Evolutionary conservation across 1,140 invertebrate genomes (phyloP).

Genomic region (Harpegnathos saltator): DNA sequence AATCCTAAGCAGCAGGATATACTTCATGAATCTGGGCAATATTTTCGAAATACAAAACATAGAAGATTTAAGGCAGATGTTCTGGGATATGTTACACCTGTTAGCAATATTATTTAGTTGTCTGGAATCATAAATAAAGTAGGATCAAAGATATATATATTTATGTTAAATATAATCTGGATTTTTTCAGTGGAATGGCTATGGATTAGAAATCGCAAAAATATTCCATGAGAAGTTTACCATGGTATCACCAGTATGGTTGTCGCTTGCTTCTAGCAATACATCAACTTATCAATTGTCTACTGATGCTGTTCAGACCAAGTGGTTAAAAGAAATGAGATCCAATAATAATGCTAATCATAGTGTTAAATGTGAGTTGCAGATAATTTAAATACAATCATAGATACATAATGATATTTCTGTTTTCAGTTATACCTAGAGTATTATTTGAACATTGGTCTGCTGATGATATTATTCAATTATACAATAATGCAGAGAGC

Average conservation of each 20-base stretch:
- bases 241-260: slow-evolving; percentile 97
- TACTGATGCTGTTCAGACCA: slow-evolving; percentile 92
- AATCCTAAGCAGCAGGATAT: slow-evolving; percentile 90
- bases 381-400: slow-evolving; percentile 21
- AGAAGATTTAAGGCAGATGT: slow-evolving; percentile 90
- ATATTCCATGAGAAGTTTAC: slow-evolving; percentile 95
- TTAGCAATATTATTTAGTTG: slow-evolving; percentile 83
- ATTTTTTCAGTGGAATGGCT: slow-evolving; percentile 96
- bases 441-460: slow-evolving; percentile 95
- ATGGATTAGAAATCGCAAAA: slow-evolving; percentile 97
- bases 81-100: slow-evolving; percentile 96
- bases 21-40: slow-evolving; percentile 90
- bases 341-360: slow-evolving; percentile 85
- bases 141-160: background rate
- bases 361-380: slow-evolving; percentile 84
- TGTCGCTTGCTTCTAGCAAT: slow-evolving; percentile 91
- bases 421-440: slow-evolving; percentile 91
- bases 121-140: background rate
- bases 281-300: slow-evolving; percentile 88
- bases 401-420: slow-evolving; percentile 22
- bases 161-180: slow-evolving; percentile 52
- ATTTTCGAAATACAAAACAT: slow-evolving; percentile 89
- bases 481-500: slow-evolving; percentile 88
- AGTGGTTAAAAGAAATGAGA: slow-evolving; percentile 92
- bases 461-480: slow-evolving; percentile 88